Evolutionary conservation across 1,140 invertebrate genomes (phyloP).

Genomic region (Drosophila subpulchrella): DNA sequence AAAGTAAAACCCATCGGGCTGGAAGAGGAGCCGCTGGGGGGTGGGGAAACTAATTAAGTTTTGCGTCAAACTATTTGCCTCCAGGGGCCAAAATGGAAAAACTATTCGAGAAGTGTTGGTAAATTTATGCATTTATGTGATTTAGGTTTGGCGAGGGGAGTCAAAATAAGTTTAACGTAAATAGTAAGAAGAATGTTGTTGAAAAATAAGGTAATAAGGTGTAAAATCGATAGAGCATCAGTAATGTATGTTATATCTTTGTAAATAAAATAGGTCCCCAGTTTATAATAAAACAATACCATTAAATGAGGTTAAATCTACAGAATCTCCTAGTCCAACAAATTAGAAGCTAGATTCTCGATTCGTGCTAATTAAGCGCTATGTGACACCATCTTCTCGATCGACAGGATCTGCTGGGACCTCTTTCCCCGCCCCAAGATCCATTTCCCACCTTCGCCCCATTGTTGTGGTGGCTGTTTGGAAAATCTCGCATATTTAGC

Average conservation of each 20-base stretch:
- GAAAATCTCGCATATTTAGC: constrained; percentile 68
- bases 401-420: constrained; percentile 44
- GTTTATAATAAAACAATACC: not conserved
- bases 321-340: not conserved
- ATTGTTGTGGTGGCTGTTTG: constrained; percentile 12
- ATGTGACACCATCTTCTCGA: constrained; percentile 33
- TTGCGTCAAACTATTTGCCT: constrained; percentile 75
- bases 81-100: constrained; percentile 17
- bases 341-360: constrained; percentile 9
- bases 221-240: too few species aligned
- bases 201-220: constrained; percentile 7
- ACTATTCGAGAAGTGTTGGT: constrained; percentile 42
- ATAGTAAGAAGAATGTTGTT: not conserved
- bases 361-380: constrained; percentile 63
- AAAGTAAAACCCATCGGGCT: constrained; percentile 42
- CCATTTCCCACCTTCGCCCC: constrained; percentile 17
- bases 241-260: too few species aligned
- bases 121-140: constrained; percentile 58
- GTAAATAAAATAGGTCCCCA: too few species aligned
- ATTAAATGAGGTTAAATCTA: not conserved
- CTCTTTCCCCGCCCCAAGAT: not conserved
- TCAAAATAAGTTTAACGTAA: not conserved
- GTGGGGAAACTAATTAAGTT: constrained; percentile 79
- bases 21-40: constrained; percentile 3
- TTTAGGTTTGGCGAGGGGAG: constrained; percentile 2